Base-by-base conservation (phyloP, 2,113 vertebrate genomes). In the Anguilla rostrata region DNA sequence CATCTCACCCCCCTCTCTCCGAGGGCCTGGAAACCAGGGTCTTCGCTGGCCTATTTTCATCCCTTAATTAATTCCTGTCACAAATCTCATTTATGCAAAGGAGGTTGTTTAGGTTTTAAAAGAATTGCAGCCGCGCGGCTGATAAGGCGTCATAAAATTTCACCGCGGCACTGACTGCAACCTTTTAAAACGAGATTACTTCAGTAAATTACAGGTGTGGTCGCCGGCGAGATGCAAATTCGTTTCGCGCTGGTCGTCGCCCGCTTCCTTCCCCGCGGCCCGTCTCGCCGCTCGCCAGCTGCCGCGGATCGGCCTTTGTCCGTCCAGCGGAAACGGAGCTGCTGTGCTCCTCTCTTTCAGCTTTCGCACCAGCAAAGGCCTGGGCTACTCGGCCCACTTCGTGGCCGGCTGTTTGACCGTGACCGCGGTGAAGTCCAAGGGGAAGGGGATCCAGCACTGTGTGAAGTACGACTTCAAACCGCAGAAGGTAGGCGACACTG, bases 401-500 rank as follows among this genome's bases (percentile, higher is more conserved):
- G 98, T 99, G 92, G 98, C 97, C 18, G 96, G 98, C 90, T 99
- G 98, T 94, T 96, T 99, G 94, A 96, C 99, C 93, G 94, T 99
- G 93, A 99, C 98, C 0, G 98, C 98, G 84, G 95, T 99, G 93
- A 99, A 99, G 92, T 97, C 98, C 83, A 99, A 99, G 93, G 97
- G 97, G 90, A 99, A 99, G 96, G 98, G 98, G 87, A 99, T 99
- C 94, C 98, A 99, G 94, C 98, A 99, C 84, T 99, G 98, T 92
- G 98, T 99, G 87, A 99, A 99, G 92, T 99, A 97, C 86, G 98
- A 99, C 95, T 99, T 99, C 95, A 99, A 99, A 90, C 98, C 98
- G 39, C 98, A 99, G 90, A 99, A 99, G 98, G 98, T 99, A 93
- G 88, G 91, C 89, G 16, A 18, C 0, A 26, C 71, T 12, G 9